A percentile compares a stretch with the other conserved stretches of the same genome.
Evolutionary conservation across 92 coral and sea anemone genomes (phyloP).

Genomic region (Umimayanthus chanpuru): DNA sequence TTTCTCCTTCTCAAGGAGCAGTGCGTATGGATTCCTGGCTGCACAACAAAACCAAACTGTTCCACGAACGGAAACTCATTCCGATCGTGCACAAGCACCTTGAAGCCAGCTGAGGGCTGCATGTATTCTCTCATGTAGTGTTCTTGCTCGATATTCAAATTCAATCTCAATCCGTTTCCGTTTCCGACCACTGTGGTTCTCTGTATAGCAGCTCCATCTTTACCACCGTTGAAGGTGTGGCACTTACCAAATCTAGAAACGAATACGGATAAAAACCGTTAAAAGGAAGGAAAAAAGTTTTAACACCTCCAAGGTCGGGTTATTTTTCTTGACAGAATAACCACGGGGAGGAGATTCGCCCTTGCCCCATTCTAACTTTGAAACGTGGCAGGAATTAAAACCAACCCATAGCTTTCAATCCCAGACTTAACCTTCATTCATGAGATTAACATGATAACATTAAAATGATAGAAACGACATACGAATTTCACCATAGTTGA

Average conservation of each 20-base stretch:
- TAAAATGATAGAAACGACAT: no score
- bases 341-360: no score
- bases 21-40: conserved; percentile 65
- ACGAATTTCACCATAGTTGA: no score
- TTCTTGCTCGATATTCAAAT: conserved; percentile 58
- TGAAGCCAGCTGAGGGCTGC: conserved; percentile 50
- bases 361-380: no score
- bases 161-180: conserved; percentile 53
- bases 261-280: no score
- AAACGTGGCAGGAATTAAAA: no score
- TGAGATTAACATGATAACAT: no score
- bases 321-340: no score
- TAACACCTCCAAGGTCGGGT: no score
- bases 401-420: no score
- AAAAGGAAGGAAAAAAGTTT: no score
- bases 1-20: conserved; percentile 56
- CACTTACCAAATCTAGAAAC: conserved; percentile 24
- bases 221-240: conserved; percentile 22
- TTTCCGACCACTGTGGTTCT: conserved; percentile 44
- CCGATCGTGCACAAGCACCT: conserved; percentile 65
- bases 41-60: conserved; percentile 64
- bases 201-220: neutral
- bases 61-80: conserved; percentile 59
- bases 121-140: conserved; percentile 14
- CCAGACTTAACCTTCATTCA: no score